Conservation (phyloP, 2,113 vertebrate genomes). For the Rhipidura dahli region DNA sequence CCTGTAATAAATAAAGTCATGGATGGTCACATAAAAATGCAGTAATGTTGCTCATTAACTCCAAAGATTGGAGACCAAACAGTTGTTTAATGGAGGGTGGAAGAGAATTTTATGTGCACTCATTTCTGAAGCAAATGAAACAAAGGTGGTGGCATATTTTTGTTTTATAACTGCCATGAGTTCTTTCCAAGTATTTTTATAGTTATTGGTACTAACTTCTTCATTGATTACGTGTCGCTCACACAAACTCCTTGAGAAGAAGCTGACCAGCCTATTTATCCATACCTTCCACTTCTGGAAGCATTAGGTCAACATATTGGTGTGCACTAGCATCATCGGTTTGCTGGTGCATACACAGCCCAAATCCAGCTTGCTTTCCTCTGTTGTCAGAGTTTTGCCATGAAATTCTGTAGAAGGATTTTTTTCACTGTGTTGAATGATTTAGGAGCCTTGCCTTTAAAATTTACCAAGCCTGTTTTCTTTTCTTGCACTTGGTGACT, state of each 20-base stretch:
- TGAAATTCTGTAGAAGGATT: not conserved
- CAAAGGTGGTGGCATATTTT: not conserved
- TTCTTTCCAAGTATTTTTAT: not conserved
- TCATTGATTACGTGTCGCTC: not conserved
- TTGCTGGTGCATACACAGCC: not conserved
- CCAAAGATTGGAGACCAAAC: not conserved
- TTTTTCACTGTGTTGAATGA: not conserved
- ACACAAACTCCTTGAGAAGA: not conserved
- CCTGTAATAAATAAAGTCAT: constrained; percentile 8
- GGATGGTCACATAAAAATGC: constrained; percentile 14
- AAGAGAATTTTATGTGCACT: not conserved
- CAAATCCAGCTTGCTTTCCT: not conserved
- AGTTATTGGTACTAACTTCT: not conserved
- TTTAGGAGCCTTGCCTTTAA: not conserved
- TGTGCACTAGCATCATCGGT: not conserved
- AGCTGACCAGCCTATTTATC: not conserved
- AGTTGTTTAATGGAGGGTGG: constrained; percentile 1
- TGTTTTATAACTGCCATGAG: not conserved
- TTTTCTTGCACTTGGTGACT: not conserved
- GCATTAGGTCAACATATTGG: not conserved
- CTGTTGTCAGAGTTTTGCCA: not conserved
- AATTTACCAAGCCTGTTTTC: not conserved
- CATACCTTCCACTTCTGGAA: not conserved
- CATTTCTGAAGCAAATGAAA: constrained; percentile 23
- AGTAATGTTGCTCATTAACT: constrained; percentile 33